phyloP scores from a whole-genome alignment of 2,113 vertebrate genomes.

The Neoarius graeffei region DNA sequence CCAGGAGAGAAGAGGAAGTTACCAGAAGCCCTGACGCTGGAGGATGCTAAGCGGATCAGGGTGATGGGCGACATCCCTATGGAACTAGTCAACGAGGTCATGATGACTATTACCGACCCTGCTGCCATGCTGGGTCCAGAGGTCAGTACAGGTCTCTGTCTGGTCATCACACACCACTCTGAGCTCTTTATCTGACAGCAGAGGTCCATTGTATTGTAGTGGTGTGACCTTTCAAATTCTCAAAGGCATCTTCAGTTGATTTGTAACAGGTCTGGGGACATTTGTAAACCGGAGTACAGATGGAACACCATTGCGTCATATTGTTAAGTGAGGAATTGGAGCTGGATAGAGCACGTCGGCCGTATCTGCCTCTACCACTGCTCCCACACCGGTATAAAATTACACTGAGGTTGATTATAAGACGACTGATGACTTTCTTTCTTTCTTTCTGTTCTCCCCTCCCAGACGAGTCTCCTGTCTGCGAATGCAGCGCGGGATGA shows the following conservation, averaged over 20 bases:
- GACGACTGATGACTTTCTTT: background rate
- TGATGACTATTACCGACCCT: slow-evolving; percentile 97
- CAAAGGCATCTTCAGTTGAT: background rate
- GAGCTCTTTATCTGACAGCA: background rate
- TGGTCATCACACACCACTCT: background rate
- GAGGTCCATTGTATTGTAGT: background rate
- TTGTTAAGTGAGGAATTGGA: background rate
- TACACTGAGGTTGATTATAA: background rate
- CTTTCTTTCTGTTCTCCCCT: background rate
- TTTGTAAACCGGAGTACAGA: background rate
- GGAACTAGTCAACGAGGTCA: slow-evolving; percentile 98
- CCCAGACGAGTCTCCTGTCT: slow-evolving; percentile 90
- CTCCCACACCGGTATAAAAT: background rate
- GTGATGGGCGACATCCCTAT: slow-evolving; percentile 99
- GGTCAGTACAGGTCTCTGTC: slow-evolving; percentile 60
- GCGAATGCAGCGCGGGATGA: slow-evolving; percentile 95
- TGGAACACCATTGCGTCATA: background rate
- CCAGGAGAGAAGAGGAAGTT: slow-evolving; percentile 95
- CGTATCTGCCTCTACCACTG: background rate
- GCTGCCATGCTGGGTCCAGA: slow-evolving; percentile 97
- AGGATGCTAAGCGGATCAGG: slow-evolving; percentile 94
- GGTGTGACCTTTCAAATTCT: background rate
- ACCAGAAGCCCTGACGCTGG: slow-evolving; percentile 88
- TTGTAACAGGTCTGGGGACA: background rate
- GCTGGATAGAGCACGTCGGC: background rate